A percentile compares a stretch with the other conserved stretches of the same genome.
Conservation (phyloP, 2,888 invertebrate genomes). For the Noctua janthe region DNA sequence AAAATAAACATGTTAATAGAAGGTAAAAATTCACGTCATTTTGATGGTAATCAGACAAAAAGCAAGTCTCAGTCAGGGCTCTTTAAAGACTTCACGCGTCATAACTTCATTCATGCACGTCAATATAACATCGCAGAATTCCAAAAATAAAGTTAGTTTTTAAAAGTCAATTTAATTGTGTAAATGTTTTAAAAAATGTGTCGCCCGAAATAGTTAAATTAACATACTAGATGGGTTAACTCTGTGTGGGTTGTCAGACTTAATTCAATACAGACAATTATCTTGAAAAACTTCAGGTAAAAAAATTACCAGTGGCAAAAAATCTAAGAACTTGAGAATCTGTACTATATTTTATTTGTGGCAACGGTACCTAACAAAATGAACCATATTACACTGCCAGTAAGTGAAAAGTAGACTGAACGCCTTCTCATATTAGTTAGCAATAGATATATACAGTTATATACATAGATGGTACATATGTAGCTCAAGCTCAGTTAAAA, state of each 20-base stretch:
- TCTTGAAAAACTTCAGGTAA: neutral
- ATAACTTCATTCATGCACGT: neutral
- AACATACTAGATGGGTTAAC: constrained; percentile 25
- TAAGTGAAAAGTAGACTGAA: constrained; percentile 75
- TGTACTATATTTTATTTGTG: constrained; percentile 1
- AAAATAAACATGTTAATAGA: constrained; percentile 20
- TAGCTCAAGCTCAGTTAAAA: constrained; percentile 58
- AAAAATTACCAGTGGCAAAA: neutral
- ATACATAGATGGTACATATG: constrained; percentile 39
- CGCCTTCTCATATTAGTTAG: constrained; percentile 67
- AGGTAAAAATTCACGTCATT: neutral
- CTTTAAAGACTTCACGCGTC: constrained; percentile 18
- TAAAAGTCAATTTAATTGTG: neutral
- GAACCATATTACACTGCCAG: constrained; percentile 74
- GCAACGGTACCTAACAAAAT: constrained; percentile 24
- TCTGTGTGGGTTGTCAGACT: neutral
- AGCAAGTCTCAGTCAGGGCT: neutral
- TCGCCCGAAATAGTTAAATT: constrained; percentile 6
- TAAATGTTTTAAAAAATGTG: neutral
- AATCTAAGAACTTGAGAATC: neutral
- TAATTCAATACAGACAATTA: neutral
- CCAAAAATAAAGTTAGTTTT: neutral
- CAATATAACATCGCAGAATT: neutral
- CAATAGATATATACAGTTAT: constrained; percentile 61
- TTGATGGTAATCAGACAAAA: neutral